A percentile compares a stretch with the other conserved stretches of the same genome.
Conservation (phyloP, 2,113 vertebrate species). For the Chauna torquata region DNA sequence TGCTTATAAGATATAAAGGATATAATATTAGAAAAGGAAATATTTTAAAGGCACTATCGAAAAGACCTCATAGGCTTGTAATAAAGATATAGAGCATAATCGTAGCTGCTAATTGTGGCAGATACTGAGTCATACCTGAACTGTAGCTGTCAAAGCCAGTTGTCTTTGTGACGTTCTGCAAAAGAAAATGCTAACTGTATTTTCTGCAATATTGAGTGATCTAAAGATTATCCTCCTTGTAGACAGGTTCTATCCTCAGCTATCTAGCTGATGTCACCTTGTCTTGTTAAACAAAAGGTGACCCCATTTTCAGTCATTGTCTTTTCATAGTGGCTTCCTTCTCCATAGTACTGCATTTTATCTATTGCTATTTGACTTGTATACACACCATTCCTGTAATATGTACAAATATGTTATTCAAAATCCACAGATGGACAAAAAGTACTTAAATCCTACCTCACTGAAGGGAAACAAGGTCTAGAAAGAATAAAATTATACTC, state of each 20-base stretch:
- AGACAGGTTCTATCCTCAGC: not conserved
- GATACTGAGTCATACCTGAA: not conserved
- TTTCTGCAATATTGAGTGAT: not conserved
- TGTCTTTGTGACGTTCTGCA: not conserved
- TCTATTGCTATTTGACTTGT: fast-evolving
- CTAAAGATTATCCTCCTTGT: not conserved
- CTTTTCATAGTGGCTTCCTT: not conserved
- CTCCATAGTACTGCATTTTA: not conserved
- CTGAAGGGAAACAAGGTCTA: not conserved
- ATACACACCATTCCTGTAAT: not conserved
- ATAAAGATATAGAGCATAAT: not conserved
- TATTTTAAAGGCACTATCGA: not conserved
- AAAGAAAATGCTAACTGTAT: not conserved
- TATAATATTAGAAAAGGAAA: not conserved
- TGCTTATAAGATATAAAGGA: not conserved
- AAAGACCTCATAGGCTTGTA: not conserved
- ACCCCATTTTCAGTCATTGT: not conserved
- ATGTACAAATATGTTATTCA: not conserved
- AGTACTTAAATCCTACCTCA: not conserved
- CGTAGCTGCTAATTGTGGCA: not conserved
- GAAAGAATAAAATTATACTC: not conserved
- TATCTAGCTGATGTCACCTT: not conserved
- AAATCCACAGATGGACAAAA: not conserved
- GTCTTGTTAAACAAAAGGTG: not conserved
- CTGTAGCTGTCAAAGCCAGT: not conserved